A percentile compares a stretch with the other conserved stretches of the same genome.
phyloP scores from a whole-genome alignment of 2,113 vertebrate species.

The Spermophilus dauricus region DNA sequence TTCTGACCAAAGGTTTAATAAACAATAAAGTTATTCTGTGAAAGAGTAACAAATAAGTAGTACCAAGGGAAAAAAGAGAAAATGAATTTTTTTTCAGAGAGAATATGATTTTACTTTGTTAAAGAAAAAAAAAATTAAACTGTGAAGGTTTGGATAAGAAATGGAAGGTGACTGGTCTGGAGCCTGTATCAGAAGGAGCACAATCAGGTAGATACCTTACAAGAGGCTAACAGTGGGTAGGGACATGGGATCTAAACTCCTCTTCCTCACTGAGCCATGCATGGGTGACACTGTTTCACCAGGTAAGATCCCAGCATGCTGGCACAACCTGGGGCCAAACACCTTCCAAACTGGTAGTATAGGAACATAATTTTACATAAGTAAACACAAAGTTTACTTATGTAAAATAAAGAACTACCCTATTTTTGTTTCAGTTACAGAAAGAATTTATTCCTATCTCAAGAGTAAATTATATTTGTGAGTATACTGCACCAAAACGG shows the following conservation, averaged over 20 bases:
- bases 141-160: too few relatives aligned
- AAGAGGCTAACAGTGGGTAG: too few relatives aligned
- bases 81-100: background rate
- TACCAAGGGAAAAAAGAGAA: background rate
- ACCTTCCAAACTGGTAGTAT: background rate
- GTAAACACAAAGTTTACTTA: background rate
- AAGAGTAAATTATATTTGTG: background rate
- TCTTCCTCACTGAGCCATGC: background rate
- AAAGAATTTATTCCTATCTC: background rate
- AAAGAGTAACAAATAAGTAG: background rate
- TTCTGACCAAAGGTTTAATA: background rate
- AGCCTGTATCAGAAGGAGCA: background rate
- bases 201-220: fast-evolving
- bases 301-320: background rate
- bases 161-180: background rate
- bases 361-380: too few relatives aligned
- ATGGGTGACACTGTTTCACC: background rate
- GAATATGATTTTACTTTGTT: background rate
- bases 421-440: background rate
- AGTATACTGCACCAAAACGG: background rate
- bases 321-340: background rate
- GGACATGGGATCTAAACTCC: too few relatives aligned
- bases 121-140: too few relatives aligned
- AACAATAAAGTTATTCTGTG: background rate
- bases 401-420: background rate